Conservation (phyloP, 2,797 vertebrate species). For the Apogon hyalosoma region DNA sequence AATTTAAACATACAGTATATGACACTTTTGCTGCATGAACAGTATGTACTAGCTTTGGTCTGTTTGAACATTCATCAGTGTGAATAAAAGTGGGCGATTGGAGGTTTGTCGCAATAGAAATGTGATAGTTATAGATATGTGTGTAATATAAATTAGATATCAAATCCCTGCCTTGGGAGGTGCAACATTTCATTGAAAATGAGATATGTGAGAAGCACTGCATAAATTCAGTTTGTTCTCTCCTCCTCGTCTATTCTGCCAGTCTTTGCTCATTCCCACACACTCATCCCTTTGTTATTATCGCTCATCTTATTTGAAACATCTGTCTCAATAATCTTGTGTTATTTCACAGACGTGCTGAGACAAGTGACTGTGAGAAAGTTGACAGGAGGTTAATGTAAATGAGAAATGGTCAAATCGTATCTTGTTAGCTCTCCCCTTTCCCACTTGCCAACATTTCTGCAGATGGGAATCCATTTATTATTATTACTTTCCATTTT, state of each 20-base stretch:
- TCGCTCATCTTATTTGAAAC: constrained; percentile 53
- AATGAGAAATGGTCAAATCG: constrained; percentile 57
- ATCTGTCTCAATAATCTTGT: constrained; percentile 62
- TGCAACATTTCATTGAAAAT: constrained; percentile 54
- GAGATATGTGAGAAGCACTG: constrained; percentile 43
- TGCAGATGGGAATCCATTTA: constrained; percentile 52
- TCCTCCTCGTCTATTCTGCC: constrained; percentile 20
- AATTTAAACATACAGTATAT: constrained; percentile 1
- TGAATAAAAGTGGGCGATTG: constrained; percentile 25
- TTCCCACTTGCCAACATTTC: constrained; percentile 29
- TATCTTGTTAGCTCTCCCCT: constrained; percentile 19
- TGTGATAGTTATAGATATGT: constrained; percentile 42
- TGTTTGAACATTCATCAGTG: constrained; percentile 19
- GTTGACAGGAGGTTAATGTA: constrained; percentile 61
- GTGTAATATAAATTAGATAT: constrained; percentile 56
- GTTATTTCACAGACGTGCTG: constrained; percentile 43
- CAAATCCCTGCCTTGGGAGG: constrained; percentile 35
- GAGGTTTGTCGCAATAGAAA: constrained; percentile 35
- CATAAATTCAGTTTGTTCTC: constrained; percentile 30
- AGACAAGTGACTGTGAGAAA: constrained; percentile 46
- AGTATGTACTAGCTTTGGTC: constrained; percentile 6
- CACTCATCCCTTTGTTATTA: constrained; percentile 30
- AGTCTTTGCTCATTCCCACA: constrained; percentile 15
- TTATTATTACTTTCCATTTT: constrained; percentile 56
- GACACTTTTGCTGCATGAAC: constrained; percentile 9